These are phyloP conservation scores for Ptilodon capucinus DNA, from an alignment of 2,888 invertebrate species.

Conservation along the genomic window DNA sequence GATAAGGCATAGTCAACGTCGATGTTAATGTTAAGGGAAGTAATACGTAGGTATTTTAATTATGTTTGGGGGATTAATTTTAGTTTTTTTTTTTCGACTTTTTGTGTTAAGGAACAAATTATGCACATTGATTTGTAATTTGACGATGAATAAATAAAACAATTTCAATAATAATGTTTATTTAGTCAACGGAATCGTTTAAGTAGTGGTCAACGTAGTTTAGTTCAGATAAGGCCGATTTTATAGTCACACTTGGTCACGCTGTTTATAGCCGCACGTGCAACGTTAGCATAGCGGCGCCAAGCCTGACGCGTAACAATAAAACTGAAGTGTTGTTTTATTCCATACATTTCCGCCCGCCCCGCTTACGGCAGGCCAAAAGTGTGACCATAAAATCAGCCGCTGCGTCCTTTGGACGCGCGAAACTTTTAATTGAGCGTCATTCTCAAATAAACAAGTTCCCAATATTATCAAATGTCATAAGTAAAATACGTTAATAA, in stretches of 20 bases:
- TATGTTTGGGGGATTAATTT: neutral
- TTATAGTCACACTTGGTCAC: too few relatives aligned
- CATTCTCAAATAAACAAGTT: neutral
- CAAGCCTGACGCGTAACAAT: too few relatives aligned
- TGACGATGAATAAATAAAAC: constrained; percentile 41
- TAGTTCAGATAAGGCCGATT: too few relatives aligned
- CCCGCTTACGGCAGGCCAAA: too few relatives aligned
- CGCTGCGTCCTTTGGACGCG: neutral
- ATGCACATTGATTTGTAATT: constrained; percentile 4
- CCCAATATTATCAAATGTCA: constrained; percentile 28
- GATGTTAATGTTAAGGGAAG: neutral
- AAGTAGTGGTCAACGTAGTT: constrained; percentile 19
- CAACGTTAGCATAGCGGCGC: too few relatives aligned
- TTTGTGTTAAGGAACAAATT: constrained; percentile 7
- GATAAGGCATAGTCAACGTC: constrained; percentile 22
- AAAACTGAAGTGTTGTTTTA: too few relatives aligned
- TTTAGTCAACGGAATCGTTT: constrained; percentile 60
- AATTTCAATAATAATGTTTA: constrained; percentile 53
- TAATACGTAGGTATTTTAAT: neutral
- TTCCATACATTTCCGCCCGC: too few relatives aligned
- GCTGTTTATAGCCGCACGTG: too few relatives aligned
- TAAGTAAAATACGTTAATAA: constrained; percentile 37
- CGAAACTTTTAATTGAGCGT: neutral
- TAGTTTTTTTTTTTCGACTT: constrained; percentile 5
- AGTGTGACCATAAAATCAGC: too few relatives aligned